These are phyloP conservation scores for Malurus alboscapulatus DNA, from an alignment of 2,113 vertebrate genomes.

Conservation along the genomic window DNA sequence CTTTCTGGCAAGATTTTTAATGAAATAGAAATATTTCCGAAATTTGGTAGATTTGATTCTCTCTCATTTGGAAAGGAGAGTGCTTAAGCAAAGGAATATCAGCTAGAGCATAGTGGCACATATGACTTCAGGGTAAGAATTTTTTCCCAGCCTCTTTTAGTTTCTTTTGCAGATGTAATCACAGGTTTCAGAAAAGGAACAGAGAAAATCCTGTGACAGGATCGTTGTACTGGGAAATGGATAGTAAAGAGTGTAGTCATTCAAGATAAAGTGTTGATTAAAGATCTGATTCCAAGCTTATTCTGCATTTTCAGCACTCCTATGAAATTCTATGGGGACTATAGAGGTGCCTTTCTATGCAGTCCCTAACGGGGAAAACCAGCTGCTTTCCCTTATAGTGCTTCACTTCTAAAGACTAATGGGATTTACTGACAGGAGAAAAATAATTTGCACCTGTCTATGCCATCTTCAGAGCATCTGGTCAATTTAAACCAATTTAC, in stretches of 20 bases:
- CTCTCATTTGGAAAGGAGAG: not conserved
- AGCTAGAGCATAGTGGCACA: not conserved
- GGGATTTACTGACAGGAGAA: constrained; percentile 37
- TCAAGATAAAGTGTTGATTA: constrained; percentile 18
- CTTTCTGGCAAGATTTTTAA: not conserved
- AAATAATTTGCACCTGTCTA: constrained; percentile 45
- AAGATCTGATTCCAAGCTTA: constrained; percentile 4
- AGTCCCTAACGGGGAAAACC: not conserved
- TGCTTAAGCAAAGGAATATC: not conserved
- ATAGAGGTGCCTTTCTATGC: constrained; percentile 14
- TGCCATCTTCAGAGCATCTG: constrained; percentile 47
- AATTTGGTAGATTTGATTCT: not conserved
- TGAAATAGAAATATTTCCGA: not conserved
- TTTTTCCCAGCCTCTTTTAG: not conserved
- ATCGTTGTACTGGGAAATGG: not conserved
- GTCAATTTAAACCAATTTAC: constrained; percentile 51
- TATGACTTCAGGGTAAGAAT: not conserved
- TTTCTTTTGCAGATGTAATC: not conserved
- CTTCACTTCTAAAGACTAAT: not conserved
- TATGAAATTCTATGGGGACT: not conserved
- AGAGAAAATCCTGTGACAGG: not conserved
- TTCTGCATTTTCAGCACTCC: constrained; percentile 12
- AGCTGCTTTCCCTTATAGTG: constrained; percentile 29
- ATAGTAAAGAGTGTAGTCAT: not conserved
- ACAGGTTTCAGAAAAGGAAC: not conserved